Percentiles rank a stretch among this genome's conserved stretches.
phyloP scores from a whole-genome alignment of 2,113 vertebrate species.

The Tetrax tetrax region DNA sequence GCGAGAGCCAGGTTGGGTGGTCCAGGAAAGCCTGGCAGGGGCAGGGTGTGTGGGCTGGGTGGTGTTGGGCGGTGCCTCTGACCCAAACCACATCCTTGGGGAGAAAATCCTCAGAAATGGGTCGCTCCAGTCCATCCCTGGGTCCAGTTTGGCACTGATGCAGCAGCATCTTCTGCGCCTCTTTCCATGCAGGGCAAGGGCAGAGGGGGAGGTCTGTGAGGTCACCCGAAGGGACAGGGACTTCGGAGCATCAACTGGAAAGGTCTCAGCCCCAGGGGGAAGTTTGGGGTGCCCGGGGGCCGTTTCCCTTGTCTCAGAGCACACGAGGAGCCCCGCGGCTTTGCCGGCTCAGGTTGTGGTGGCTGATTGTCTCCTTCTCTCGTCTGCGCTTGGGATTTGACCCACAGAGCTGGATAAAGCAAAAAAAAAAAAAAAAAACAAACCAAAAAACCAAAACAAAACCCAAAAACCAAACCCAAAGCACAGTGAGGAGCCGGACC shows the following conservation, averaged over 20 bases:
- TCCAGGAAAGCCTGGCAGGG: neutral
- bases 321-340: neutral
- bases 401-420: neutral
- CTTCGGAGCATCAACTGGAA: neutral
- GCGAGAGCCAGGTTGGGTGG: neutral
- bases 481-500: neutral
- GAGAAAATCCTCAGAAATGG: neutral
- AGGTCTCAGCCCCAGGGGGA: neutral
- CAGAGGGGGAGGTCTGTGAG: neutral
- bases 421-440: neutral
- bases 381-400: constrained; percentile 51
- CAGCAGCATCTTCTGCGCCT: neutral
- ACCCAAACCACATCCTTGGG: neutral
- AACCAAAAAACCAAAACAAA: neutral
- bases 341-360: neutral
- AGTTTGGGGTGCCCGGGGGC: neutral
- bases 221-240: neutral
- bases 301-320: constrained; percentile 23
- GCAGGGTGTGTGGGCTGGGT: neutral
- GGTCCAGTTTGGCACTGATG: accelerated
- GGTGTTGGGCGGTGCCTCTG: neutral
- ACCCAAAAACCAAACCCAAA: neutral
- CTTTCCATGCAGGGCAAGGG: neutral
- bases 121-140: neutral
- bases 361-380: constrained; percentile 75